A percentile compares a stretch with the other conserved stretches of the same genome.
phyloP scores from a whole-genome alignment of 2,797 vertebrate genomes.

The Masticophis lateralis region DNA sequence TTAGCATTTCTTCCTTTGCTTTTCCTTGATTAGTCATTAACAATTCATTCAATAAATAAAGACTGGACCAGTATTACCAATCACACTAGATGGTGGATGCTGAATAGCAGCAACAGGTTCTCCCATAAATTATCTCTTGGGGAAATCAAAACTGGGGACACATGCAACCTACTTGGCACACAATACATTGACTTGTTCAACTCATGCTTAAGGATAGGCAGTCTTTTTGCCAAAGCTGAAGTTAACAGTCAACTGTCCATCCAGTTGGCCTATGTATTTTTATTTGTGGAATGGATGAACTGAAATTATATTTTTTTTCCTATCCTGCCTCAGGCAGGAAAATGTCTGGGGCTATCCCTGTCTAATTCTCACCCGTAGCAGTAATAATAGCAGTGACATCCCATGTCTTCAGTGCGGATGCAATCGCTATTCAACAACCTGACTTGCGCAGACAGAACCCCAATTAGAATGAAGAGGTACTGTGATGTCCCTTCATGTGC shows the following conservation, averaged over 20 bases:
- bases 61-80: constrained; percentile 1
- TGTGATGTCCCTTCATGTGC: constrained; percentile 59
- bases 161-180: not conserved
- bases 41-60: constrained; percentile 27
- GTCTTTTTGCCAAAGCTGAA: not conserved
- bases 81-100: not conserved
- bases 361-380: constrained; percentile 41
- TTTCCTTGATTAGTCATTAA: constrained; percentile 33
- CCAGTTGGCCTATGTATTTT: not conserved
- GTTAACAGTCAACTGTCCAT: not conserved
- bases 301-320: not conserved
- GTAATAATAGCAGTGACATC: constrained; percentile 30
- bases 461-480: constrained; percentile 54
- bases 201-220: not conserved
- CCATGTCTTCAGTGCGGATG: constrained; percentile 27
- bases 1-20: constrained; percentile 56
- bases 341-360: constrained; percentile 12
- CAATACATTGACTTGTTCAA: not conserved
- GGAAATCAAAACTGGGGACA: not conserved
- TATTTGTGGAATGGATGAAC: not conserved
- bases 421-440: constrained; percentile 41
- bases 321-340: not conserved
- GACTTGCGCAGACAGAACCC: constrained; percentile 45
- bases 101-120: not conserved
- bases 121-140: not conserved